Base-by-base conservation (phyloP, 2,113 vertebrate genomes). In the Lasiurus cinereus region DNA sequence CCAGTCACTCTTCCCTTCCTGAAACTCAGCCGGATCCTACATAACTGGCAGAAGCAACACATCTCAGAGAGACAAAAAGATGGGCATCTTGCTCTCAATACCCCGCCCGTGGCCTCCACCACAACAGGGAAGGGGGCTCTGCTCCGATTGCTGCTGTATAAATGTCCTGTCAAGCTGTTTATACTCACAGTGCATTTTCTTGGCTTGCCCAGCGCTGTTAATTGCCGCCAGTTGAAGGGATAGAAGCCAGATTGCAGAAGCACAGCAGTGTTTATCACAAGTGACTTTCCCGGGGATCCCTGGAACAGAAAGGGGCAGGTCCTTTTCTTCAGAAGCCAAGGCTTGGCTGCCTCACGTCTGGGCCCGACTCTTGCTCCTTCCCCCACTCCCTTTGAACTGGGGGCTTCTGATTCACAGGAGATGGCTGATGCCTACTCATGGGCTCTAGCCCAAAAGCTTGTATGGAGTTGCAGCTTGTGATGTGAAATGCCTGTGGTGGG, bases 101-200 rank as follows among this genome's bases (percentile, higher is more conserved):
- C 52, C 76, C 76, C 48, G 29, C 73, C 46, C 21, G 16, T 33
- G 62, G 66, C 39, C 79, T 73, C 54, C 1, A 3, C 50, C 21
- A 16, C 15, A 6, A 21, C 29, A 1, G 56, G 69, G 79, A 91
- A 91, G 18, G 69, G 64, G 70, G 48, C 70, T 46, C 48, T 16
- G 62, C 76, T 69, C 21, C 1, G 7, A 56, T n/a, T 13, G 39
- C 93, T 84, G 94, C 94, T 94, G 87, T 95, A 64, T 94, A 96
- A 93, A 91, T 95, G 94, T 97, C 93, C 96, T 96, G 91, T 89
- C 91, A 91, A 70, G 90, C 93, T 97, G 96, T 96, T 96, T 96
- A 93, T 94, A 69, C 62, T 89, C 94, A 89, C 85, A 96, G 76
- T 83, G 88, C 90, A 96, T 95, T 97, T 96, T 97, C 96, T 95